These are phyloP conservation scores for Neelides sp. DNA, from an alignment of 1,140 invertebrate genomes.

Conservation along the genomic window DNA sequence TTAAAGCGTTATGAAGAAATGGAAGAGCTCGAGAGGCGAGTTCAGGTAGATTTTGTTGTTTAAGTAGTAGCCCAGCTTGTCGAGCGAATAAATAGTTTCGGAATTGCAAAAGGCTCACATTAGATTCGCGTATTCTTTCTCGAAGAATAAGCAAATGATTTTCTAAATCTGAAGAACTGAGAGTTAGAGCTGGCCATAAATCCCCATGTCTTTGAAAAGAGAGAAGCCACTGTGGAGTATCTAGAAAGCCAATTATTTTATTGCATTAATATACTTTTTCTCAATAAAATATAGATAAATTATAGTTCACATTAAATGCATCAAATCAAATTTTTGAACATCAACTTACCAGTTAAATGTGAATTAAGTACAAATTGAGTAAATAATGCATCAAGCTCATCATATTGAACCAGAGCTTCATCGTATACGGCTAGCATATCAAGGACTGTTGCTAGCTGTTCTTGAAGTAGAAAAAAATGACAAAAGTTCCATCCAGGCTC, in stretches of 20 bases:
- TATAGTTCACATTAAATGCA: background rate
- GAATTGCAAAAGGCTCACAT: slow-evolving; percentile 71
- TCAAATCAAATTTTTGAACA: slow-evolving; percentile 13
- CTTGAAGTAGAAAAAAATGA: slow-evolving; percentile 83
- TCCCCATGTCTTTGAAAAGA: slow-evolving; percentile 28
- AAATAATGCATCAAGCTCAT: slow-evolving; percentile 92
- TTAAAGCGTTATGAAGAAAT: slow-evolving; percentile 72
- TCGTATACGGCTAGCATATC: slow-evolving; percentile 77
- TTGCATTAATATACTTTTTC: background rate
- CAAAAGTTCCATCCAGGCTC: slow-evolving; percentile 86
- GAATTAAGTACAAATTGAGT: slow-evolving; percentile 91
- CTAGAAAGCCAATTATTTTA: slow-evolving; percentile 9
- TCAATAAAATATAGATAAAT: background rate
- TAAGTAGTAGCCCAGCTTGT: slow-evolving; percentile 67
- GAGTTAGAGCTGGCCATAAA: slow-evolving; percentile 26
- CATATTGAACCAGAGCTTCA: slow-evolving; percentile 90
- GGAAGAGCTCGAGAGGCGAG: slow-evolving; percentile 69
- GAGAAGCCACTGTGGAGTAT: slow-evolving; percentile 31
- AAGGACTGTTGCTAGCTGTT: slow-evolving; percentile 35
- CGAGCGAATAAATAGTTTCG: slow-evolving; percentile 87
- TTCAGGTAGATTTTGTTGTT: slow-evolving; percentile 37
- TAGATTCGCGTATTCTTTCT: slow-evolving; percentile 52
- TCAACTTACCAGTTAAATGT: slow-evolving; percentile 55
- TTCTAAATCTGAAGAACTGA: slow-evolving; percentile 2
- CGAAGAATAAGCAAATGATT: slow-evolving; percentile 35